These are phyloP conservation scores for Gadopsis marmoratus DNA, from an alignment of 2,797 vertebrate species.

Conservation along the genomic window DNA sequence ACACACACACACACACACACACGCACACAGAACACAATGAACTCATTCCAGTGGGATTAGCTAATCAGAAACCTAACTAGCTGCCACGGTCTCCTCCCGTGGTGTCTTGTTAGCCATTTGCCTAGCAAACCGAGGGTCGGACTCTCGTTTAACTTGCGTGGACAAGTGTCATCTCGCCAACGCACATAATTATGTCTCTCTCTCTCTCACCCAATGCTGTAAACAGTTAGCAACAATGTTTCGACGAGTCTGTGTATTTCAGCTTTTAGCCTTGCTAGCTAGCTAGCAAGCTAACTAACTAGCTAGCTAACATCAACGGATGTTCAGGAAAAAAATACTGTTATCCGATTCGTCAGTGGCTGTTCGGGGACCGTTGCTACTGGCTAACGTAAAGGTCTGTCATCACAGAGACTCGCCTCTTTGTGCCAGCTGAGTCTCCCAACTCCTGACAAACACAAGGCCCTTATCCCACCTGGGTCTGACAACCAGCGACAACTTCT, in stretches of 20 bases:
- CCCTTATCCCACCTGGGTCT: slow-evolving; percentile 50
- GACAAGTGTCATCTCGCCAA: background rate
- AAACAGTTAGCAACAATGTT: background rate
- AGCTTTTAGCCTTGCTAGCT: slow-evolving; percentile 45
- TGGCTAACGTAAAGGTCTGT: slow-evolving; percentile 66
- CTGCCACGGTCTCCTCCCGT: slow-evolving; percentile 13
- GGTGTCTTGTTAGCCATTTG: slow-evolving; percentile 16
- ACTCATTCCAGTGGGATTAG: background rate
- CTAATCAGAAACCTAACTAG: background rate
- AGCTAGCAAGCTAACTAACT: background rate
- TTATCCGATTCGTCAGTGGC: slow-evolving; percentile 68
- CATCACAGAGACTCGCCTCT: slow-evolving; percentile 69
- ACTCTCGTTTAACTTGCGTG: background rate
- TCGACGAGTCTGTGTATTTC: background rate
- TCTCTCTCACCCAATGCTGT: accelerated
- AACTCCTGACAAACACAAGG: slow-evolving; percentile 82
- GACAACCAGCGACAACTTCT: slow-evolving; percentile 50
- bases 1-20: too few relatives aligned
- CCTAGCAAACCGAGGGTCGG: background rate
- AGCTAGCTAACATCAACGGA: slow-evolving; percentile 57
- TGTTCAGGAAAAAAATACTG: slow-evolving; percentile 36
- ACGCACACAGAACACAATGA: background rate
- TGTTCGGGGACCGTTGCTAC: slow-evolving; percentile 46
- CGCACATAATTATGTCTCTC: accelerated
- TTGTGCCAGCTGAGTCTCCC: slow-evolving; percentile 79